Conservation (phyloP, 1,140 invertebrate genomes). For the Bombus ignitus region DNA sequence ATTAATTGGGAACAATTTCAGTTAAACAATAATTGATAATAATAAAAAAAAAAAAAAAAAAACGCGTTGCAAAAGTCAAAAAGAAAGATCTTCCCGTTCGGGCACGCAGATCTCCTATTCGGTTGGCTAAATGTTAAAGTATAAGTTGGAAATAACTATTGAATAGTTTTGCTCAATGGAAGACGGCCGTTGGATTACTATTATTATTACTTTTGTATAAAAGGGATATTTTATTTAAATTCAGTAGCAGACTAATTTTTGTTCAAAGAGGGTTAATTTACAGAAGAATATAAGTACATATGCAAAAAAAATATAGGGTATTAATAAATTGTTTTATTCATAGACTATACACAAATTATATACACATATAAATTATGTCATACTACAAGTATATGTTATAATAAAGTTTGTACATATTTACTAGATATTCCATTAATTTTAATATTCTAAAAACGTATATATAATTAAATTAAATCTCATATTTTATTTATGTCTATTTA, state of each 20-base stretch:
- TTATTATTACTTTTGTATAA: neutral
- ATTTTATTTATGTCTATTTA: neutral
- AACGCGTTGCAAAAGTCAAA: no score
- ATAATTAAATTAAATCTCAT: neutral
- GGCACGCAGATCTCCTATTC: no score
- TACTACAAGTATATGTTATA: constrained; percentile 32
- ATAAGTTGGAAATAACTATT: neutral
- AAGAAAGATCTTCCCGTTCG: no score
- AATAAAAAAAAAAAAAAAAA: no score
- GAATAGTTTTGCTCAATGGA: neutral
- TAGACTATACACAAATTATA: constrained; percentile 32
- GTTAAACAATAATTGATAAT: no score
- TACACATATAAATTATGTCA: constrained; percentile 31
- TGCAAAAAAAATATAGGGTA: constrained; percentile 60
- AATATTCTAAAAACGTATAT: neutral
- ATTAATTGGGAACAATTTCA: no score
- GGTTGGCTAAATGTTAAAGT: neutral
- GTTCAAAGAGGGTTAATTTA: constrained; percentile 11
- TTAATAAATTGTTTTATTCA: constrained; percentile 69
- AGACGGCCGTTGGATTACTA: neutral
- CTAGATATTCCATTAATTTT: constrained; percentile 34
- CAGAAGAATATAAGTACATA: constrained; percentile 48
- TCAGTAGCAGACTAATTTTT: constrained; percentile 8
- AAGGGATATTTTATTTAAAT: constrained; percentile 1
- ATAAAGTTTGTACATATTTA: constrained; percentile 59